Evolutionary conservation across 2,888 invertebrate species (phyloP).

Genomic region (Pseudoips prasinana): DNA sequence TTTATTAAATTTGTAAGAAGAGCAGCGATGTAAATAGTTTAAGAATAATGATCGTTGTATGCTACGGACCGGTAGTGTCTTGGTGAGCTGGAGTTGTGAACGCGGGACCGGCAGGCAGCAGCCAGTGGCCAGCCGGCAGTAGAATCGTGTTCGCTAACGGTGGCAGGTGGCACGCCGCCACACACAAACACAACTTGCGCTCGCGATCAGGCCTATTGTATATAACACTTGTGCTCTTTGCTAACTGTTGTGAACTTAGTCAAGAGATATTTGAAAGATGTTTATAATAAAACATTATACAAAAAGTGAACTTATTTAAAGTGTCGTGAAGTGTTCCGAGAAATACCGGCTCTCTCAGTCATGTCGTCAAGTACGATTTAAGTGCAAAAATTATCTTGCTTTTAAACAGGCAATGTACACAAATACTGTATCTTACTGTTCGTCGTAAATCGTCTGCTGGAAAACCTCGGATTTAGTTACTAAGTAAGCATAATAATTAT

Average conservation of each 20-base stretch:
- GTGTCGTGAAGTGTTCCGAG: conserved; percentile 72
- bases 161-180: conserved; percentile 70
- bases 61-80: conserved; percentile 19
- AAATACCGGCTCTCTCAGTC: conserved; percentile 61
- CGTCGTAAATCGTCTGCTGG: conserved; percentile 39
- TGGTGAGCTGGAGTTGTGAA: conserved; percentile 55
- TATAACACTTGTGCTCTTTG: conserved; percentile 61
- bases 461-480: conserved; percentile 33
- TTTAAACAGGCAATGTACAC: conserved; percentile 53
- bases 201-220: conserved; percentile 70
- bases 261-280: conserved; percentile 32
- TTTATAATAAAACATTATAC: conserved; percentile 36
- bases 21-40: conserved; percentile 26
- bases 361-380: conserved; percentile 69
- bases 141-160: conserved; percentile 65
- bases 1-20: not conserved
- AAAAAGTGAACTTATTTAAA: conserved; percentile 56
- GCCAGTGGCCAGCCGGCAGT: conserved; percentile 62
- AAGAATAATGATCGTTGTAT: conserved; percentile 4
- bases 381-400: conserved; percentile 67
- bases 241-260: conserved; percentile 33
- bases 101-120: conserved; percentile 62
- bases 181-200: conserved; percentile 51
- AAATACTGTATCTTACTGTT: conserved; percentile 54
- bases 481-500: conserved; percentile 40